These are phyloP conservation scores for Sympetrum striolatum DNA, from an alignment of 2,888 invertebrate species.

Conservation along the genomic window DNA sequence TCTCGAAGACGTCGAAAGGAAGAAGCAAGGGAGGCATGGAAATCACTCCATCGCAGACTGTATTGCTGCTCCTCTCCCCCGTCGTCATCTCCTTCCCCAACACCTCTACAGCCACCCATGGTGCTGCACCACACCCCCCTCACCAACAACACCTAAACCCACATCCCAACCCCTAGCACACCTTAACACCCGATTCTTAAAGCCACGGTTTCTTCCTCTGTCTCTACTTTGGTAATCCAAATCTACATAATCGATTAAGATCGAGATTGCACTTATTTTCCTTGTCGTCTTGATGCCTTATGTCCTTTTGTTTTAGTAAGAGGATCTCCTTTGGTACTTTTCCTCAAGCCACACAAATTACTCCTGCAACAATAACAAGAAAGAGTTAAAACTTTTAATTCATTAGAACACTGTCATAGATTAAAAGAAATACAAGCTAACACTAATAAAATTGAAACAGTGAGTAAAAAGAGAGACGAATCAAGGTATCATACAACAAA, in stretches of 20 bases:
- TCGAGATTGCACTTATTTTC: not conserved
- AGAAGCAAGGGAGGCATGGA: conserved; percentile 88
- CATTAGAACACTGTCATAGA: not conserved
- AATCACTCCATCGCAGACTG: conserved; percentile 94
- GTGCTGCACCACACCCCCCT: conserved; percentile 14
- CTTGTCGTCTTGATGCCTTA: conserved; percentile 8
- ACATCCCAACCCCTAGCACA: conserved; percentile 22
- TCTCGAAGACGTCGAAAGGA: conserved; percentile 88
- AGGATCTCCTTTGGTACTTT: not conserved
- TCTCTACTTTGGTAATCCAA: not conserved
- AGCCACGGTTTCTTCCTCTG: conserved; percentile 19
- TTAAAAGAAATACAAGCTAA: not conserved
- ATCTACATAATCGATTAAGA: conserved; percentile 18
- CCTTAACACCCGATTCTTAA: conserved; percentile 20
- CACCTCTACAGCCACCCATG: conserved; percentile 40
- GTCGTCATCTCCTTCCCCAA: conserved; percentile 45
- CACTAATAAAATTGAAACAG: not conserved
- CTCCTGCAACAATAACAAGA: not conserved
- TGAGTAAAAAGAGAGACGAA: no score
- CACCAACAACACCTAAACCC: conserved; percentile 25
- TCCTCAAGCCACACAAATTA: conserved; percentile 2
- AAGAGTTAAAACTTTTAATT: not conserved
- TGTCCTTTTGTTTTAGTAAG: not conserved
- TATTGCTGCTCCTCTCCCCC: conserved; percentile 78
- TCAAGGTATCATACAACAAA: not conserved